Percentiles rank a stretch among this genome's conserved stretches.
phyloP scores from a whole-genome alignment of 2,113 vertebrate genomes.

The Centrocercus urophasianus region DNA sequence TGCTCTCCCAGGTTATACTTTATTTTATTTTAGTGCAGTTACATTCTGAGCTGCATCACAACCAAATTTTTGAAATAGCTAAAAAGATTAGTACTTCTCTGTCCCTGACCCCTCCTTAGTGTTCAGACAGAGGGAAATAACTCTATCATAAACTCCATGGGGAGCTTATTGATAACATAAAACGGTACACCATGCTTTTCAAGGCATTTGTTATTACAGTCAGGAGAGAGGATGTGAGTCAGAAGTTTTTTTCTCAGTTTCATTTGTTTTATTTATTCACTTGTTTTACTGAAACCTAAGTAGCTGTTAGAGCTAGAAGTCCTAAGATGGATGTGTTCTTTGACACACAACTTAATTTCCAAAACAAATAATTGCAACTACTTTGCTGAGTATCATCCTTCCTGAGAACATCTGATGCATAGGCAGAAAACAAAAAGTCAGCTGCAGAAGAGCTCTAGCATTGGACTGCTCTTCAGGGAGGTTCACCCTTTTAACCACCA shows the following conservation, averaged over 20 bases:
- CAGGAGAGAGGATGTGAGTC: conserved; percentile 46
- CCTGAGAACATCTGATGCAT: conserved; percentile 35
- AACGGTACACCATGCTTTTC: conserved; percentile 25
- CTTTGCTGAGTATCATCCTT: conserved; percentile 38
- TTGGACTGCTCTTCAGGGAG: neutral
- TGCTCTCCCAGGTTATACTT: neutral
- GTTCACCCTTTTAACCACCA: neutral
- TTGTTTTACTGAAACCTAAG: conserved; percentile 66
- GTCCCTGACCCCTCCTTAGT: neutral
- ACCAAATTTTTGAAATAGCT: neutral
- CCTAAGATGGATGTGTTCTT: conserved; percentile 10
- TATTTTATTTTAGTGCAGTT: neutral
- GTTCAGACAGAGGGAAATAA: neutral
- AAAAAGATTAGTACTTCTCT: neutral
- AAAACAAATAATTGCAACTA: conserved; percentile 69
- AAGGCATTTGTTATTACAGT: conserved; percentile 31
- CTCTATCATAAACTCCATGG: neutral
- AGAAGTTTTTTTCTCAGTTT: conserved; percentile 40
- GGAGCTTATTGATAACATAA: conserved; percentile 29
- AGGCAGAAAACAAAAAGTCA: conserved; percentile 3
- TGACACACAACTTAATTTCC: conserved; percentile 57
- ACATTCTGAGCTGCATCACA: neutral
- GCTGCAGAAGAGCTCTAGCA: too few species aligned
- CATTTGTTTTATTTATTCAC: conserved; percentile 37
- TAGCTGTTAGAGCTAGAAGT: conserved; percentile 55